phyloP scores from a whole-genome alignment of 2,797 vertebrate species.

The Lates japonicus region DNA sequence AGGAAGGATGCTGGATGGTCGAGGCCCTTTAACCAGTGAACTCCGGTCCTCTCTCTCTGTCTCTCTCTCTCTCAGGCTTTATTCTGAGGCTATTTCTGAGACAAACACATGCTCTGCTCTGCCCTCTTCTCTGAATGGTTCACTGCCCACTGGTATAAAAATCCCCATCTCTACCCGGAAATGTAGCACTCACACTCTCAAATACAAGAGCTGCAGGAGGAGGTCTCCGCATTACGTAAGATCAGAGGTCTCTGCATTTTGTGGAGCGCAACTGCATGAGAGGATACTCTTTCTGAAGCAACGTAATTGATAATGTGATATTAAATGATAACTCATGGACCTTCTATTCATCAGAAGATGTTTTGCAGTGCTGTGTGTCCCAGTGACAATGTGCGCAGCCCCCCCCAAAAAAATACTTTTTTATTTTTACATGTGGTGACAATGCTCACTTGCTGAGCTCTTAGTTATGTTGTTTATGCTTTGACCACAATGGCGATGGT shows the following conservation, averaged over 20 bases:
- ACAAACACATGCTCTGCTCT: conserved; percentile 70
- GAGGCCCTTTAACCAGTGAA: conserved; percentile 65
- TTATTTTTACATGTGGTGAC: conserved; percentile 73
- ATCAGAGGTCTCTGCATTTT: conserved; percentile 18
- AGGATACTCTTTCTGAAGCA: not conserved
- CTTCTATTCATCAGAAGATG: conserved; percentile 40
- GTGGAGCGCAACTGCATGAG: not conserved
- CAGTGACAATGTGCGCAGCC: conserved; percentile 37
- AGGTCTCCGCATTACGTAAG: conserved; percentile 39
- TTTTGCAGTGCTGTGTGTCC: conserved; percentile 46
- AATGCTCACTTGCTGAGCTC: conserved; percentile 68
- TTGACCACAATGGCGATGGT: conserved; percentile 75
- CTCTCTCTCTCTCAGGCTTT: conserved; percentile 28
- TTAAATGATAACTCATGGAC: conserved; percentile 18
- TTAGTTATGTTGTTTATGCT: conserved; percentile 75
- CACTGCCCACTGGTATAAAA: conserved; percentile 59
- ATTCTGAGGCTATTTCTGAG: conserved; percentile 64
- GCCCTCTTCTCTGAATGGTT: conserved; percentile 57
- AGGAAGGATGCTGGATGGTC: conserved; percentile 58
- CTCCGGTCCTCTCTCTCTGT: conserved; percentile 34
- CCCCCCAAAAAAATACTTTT: not conserved
- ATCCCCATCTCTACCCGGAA: conserved; percentile 45
- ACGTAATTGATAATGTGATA: conserved; percentile 13
- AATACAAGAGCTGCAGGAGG: conserved; percentile 38
- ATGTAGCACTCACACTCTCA: conserved; percentile 27